These are phyloP conservation scores for Gasterosteus nipponicus DNA, from an alignment of 2,113 vertebrate species.

Conservation along the genomic window DNA sequence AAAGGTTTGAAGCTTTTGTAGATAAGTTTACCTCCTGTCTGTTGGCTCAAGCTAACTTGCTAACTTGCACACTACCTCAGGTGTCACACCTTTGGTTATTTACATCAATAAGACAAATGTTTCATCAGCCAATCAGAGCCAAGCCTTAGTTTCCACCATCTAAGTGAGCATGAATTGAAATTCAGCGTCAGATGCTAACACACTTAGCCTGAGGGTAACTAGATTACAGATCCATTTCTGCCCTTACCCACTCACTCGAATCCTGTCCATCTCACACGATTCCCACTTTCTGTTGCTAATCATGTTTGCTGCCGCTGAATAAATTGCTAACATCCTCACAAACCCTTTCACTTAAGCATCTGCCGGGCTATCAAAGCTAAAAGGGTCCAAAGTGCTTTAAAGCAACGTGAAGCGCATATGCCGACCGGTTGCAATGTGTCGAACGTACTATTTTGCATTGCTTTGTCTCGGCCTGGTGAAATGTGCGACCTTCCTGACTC, in stretches of 20 bases:
- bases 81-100: neutral
- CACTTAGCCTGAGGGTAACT: conserved; percentile 43
- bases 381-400: neutral
- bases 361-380: neutral
- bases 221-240: conserved; percentile 48
- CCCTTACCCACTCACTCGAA: conserved; percentile 26
- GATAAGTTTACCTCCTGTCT: neutral
- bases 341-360: conserved; percentile 22
- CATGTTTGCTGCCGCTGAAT: conserved; percentile 46
- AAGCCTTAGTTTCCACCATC: neutral
- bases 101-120: neutral
- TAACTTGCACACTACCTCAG: neutral
- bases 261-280: conserved; percentile 41
- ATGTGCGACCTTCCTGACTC: conserved; percentile 35
- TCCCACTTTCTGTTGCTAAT: conserved; percentile 42
- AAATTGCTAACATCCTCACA: conserved; percentile 38
- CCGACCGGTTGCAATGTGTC: neutral
- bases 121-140: conserved; percentile 18
- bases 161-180: conserved; percentile 21
- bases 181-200: conserved; percentile 37
- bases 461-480: conserved; percentile 24
- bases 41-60: too few relatives aligned
- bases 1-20: neutral
- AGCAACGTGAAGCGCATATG: conserved; percentile 9
- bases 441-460: neutral